A percentile compares a stretch with the other conserved stretches of the same genome.
Conservation (phyloP, 2,113 vertebrate species). For the Anarrhichthys ocellatus region DNA sequence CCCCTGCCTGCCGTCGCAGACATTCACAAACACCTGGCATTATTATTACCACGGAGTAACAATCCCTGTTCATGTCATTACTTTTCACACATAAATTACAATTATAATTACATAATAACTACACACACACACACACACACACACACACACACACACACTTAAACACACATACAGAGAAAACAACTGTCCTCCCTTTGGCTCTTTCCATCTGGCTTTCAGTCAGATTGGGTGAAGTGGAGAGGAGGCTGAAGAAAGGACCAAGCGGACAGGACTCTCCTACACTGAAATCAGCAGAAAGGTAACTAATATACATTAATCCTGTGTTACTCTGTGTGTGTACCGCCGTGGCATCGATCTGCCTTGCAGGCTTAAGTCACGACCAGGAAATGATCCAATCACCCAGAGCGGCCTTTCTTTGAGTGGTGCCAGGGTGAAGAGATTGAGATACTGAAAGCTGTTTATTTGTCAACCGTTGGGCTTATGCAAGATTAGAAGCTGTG, state of each 20-base stretch:
- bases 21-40: not conserved
- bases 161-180: not conserved
- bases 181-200: not conserved
- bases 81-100: slow-evolving; percentile 20
- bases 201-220: slow-evolving; percentile 1
- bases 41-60: slow-evolving; percentile 28
- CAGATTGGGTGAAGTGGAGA: slow-evolving; percentile 11
- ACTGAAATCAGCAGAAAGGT: slow-evolving; percentile 62
- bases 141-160: not conserved
- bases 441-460: slow-evolving; percentile 48
- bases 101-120: not conserved
- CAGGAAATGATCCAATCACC: slow-evolving; percentile 75
- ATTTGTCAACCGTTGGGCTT: slow-evolving; percentile 40
- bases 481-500: slow-evolving; percentile 17
- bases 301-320: slow-evolving; percentile 72
- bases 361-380: slow-evolving; percentile 61
- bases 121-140: slow-evolving; percentile 1
- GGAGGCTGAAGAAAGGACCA: slow-evolving; percentile 30
- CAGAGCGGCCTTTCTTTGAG: slow-evolving; percentile 41
- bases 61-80: slow-evolving; percentile 22
- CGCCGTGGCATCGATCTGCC: slow-evolving; percentile 62
- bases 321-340: slow-evolving; percentile 14
- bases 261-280: slow-evolving; percentile 18
- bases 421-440: slow-evolving; percentile 39
- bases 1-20: slow-evolving; percentile 30